Base-by-base conservation (phyloP, 2,888 invertebrate species). In the Germaria angustata region DNA sequence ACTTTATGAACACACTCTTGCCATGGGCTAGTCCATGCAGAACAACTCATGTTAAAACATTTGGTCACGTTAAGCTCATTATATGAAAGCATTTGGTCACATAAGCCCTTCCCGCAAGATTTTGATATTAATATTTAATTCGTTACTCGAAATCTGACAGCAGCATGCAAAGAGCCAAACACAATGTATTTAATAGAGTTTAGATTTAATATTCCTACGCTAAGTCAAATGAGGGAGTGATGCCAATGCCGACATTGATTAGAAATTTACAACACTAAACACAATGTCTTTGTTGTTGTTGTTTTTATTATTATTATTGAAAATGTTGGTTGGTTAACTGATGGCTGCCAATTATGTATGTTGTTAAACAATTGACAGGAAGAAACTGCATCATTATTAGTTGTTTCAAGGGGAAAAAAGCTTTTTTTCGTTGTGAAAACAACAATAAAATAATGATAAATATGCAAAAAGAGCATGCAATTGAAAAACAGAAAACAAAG, bases 351-450 rank as follows among this genome's bases (percentile, higher is more conserved):
- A 69, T 63, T n/a, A n/a, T n/a, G n/a, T 13, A 51, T 44, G 41
- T 66, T 22, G 15, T 51, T 17, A 17, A 79, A 82, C 82, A 82
- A 82, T 75, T 69, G 65, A 79, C 78, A 82, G 79, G 82, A 82
- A 82, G 82, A 82, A 82, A 65, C 53, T 46, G 22, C 65, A 59
- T 71, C 72, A 49, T 66, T 68, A 68, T 73, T 66, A 24, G 63
- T 61, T 61, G 32, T 53, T 69, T 17, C 49, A 36, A 20, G 44
- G 44, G 41, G 15, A 63, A 63, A 68, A 66, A 63, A 11, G 17
- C 32, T 65, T 24, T 66, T 55, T 63, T 75, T 57, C 57, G 59
- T 53, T 66, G 24, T 65, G 69, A 55, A 55, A 75, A 36, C 6
- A 51, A 55, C 46, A 69, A 61, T 59, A 68, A 61, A 32, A 72